Percentiles rank a stretch among this genome's conserved stretches.
phyloP scores from a whole-genome alignment of 1,140 invertebrate genomes.

The Lepidurus couesii region DNA sequence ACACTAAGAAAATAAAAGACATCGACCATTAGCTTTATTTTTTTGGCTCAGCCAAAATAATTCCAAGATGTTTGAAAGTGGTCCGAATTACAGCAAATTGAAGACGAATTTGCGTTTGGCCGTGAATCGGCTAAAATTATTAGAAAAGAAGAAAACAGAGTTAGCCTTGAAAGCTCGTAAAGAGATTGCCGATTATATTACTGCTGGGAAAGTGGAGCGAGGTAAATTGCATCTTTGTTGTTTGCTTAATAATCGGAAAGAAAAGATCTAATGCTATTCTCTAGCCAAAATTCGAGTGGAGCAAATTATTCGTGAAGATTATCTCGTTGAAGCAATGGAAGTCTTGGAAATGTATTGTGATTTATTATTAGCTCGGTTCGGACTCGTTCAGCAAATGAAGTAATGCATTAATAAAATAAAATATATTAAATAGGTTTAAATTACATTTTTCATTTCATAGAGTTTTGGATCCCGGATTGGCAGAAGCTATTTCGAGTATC shows the following conservation, averaged over 20 bases:
- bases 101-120: slow-evolving; percentile 88
- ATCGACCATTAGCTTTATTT: neutral
- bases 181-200: slow-evolving; percentile 96
- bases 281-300: slow-evolving; percentile 93
- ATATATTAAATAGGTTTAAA: neutral
- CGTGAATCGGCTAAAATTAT: slow-evolving; percentile 85
- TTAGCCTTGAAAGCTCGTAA: slow-evolving; percentile 88
- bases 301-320: slow-evolving; percentile 97
- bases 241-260: neutral
- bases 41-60: neutral
- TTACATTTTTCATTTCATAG: slow-evolving; percentile 44
- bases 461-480: slow-evolving; percentile 87
- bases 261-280: slow-evolving; percentile 33
- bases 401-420: slow-evolving; percentile 45
- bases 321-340: slow-evolving; percentile 98
- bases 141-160: slow-evolving; percentile 98
- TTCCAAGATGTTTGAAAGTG: slow-evolving; percentile 73
- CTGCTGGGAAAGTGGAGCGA: slow-evolving; percentile 79
- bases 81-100: slow-evolving; percentile 86
- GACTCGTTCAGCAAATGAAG: slow-evolving; percentile 95
- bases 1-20: neutral
- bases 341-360: slow-evolving; percentile 99
- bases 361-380: slow-evolving; percentile 92
- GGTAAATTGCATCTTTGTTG: slow-evolving; percentile 20
- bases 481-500: slow-evolving; percentile 90